phyloP scores from a whole-genome alignment of 2,113 vertebrate species.

The Amblyopsis rosae region DNA sequence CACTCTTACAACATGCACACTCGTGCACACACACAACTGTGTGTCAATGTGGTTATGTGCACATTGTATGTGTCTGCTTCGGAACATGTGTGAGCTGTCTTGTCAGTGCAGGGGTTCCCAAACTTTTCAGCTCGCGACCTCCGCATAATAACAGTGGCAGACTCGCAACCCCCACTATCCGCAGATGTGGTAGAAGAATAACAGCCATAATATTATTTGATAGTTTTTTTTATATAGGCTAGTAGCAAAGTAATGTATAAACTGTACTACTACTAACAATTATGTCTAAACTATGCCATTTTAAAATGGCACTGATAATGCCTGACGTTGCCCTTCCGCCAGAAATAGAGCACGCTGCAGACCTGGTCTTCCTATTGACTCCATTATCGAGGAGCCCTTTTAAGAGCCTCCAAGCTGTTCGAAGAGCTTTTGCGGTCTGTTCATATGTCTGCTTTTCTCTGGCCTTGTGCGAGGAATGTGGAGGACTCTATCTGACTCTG shows the following conservation, averaged over 20 bases:
- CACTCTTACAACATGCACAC: neutral
- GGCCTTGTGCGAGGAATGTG: neutral
- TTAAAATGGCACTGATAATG: conserved; percentile 9
- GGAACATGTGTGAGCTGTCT: conserved; percentile 5
- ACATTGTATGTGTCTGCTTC: neutral
- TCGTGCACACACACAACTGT: neutral
- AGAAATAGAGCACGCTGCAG: conserved; percentile 22
- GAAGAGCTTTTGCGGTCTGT: neutral
- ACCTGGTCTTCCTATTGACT: conserved; percentile 27
- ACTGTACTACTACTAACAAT: too few species aligned
- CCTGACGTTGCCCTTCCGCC: conserved; percentile 32
- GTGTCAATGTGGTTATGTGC: neutral
- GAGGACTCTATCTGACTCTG: neutral
- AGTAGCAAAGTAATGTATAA: too few species aligned
- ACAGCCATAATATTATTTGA: too few species aligned
- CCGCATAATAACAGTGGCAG: too few species aligned
- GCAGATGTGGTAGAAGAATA: too few species aligned
- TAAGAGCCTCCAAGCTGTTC: conserved; percentile 2
- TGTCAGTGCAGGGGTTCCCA: conserved; percentile 2
- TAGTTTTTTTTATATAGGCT: too few species aligned
- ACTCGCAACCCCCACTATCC: too few species aligned
- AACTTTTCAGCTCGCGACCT: too few species aligned
- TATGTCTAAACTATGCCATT: too few species aligned
- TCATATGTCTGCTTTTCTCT: neutral
- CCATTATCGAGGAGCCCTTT: conserved; percentile 35